phyloP scores from a whole-genome alignment of 2,888 invertebrate genomes.

The Apamea monoglypha region DNA sequence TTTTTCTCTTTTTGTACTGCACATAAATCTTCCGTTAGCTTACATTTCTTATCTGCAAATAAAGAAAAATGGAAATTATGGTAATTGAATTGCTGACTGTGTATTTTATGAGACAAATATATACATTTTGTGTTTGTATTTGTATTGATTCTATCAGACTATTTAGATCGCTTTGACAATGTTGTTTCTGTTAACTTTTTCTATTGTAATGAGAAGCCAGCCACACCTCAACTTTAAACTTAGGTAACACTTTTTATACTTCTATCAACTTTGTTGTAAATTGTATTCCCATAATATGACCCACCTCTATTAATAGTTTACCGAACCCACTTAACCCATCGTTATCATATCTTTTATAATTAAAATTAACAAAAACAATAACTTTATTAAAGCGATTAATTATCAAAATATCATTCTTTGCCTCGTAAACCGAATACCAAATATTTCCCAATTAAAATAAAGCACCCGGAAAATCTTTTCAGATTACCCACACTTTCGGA shows the following conservation, averaged over 20 bases:
- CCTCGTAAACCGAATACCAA: conserved; percentile 4
- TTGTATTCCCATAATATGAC: no score
- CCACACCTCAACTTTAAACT: neutral
- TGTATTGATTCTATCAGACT: neutral
- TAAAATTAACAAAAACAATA: neutral
- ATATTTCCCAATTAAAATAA: conserved; percentile 34
- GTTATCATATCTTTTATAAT: no score
- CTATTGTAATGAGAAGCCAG: neutral
- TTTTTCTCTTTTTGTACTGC: conserved; percentile 56
- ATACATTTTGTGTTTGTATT: neutral
- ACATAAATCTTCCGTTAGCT: conserved; percentile 32
- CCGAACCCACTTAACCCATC: neutral
- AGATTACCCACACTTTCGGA: conserved; percentile 56
- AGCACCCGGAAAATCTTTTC: conserved; percentile 40
- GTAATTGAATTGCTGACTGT: conserved; percentile 4
- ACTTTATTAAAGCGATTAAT: neutral
- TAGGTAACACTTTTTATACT: no score
- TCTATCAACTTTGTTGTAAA: no score
- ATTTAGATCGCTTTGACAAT: neutral
- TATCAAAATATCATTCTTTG: neutral
- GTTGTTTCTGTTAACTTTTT: neutral
- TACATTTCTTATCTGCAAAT: conserved; percentile 35
- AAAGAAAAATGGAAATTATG: conserved; percentile 12
- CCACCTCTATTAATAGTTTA: neutral
- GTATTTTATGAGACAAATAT: neutral